Base-by-base conservation (phyloP, 1,140 invertebrate genomes). In the Atta texana region DNA sequence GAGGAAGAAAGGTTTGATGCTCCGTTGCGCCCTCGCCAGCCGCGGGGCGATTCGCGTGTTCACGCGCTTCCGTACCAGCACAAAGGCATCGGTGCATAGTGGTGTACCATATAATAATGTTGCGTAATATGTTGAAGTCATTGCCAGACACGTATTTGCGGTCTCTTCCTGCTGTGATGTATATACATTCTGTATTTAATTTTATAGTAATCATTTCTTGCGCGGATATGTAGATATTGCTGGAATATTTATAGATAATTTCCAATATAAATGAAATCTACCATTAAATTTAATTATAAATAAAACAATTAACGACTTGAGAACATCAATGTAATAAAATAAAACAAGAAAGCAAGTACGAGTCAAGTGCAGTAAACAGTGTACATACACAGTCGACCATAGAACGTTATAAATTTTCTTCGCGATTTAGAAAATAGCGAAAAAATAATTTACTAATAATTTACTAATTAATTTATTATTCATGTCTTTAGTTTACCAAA, bases 41-140 rank as follows among this genome's bases (percentile, higher is more conserved):
- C 69, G 71, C 53, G 53, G 39, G 21, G 49, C 53, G 31, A n/a
- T 72, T 44, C 21, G 39, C 31, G 53, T 77, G 76, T 63, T 89
- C 82, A 69, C 44, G 69, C 53, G 72, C 88, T 89, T 82, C 84
- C 76, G 86, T 82, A 64, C 71, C 24, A 21, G 39, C 55, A 74
- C 39, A 85, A 31, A 66, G 16, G 31, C 51, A 55, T 64, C 49
- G 34, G 51, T 31, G 18, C 72, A 49, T 82, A 61, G 53, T 78
- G 34, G 49, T 57, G 72, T 24, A 59, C 51, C 69, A 87, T 89
- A 84, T 69, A 76, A 75, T 84, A 90, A 82, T 82, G 68, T 74
- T 82, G 39, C 80, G 55, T 82, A 82, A 87, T 78, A 77, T 53
- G 63, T 85, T 87, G 71, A 49, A 69, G 66, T 87, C 82, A 78